Base-by-base conservation (phyloP, 2,888 invertebrate genomes). In the Baccha elongata region DNA sequence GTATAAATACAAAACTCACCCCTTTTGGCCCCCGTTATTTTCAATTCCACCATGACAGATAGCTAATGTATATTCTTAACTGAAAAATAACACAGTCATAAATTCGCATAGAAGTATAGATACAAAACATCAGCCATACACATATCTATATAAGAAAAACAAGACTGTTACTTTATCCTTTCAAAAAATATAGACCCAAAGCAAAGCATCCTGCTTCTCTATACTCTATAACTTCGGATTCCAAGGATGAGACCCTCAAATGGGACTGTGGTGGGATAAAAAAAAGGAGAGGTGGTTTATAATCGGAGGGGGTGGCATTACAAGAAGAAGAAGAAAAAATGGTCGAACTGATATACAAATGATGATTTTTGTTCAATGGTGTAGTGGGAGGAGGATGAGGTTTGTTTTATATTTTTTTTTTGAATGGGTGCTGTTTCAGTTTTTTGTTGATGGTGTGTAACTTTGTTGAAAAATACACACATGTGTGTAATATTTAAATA, bases 401-500 rank as follows among this genome's bases (percentile, higher is more conserved):
- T n/a, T n/a, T 21, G n/a, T 32, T 48, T 17, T 62, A n/a, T 35
- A 32, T 35, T 35, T 8, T n/a, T n/a, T n/a, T n/a, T n/a, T n/a
- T n/a, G 48, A 35, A 69, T 65, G 80, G 80, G 74, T 64, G 74
- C 8, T 62, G 37, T 58, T 58, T 58, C 23, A 37, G 55, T 44
- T 26, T 64, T 35, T 75, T 81, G 76, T 76, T 78, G 76, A 76
- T 83, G 72, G 83, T 78, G 73, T 78, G 78, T 73, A 78, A 71
- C 60, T 42, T 37, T 50, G 48, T 37, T 72, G 65, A 73, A 11
- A 78, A 32, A 50, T 40, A 64, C 35, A 68, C 64, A 73, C 78
- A 83, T 83, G 83, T 83, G 83, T 78, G 83, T 83, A 73, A 73
- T 78, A 83, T 78, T 83, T 83, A 83, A 83, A 83, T 83, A 83